Evolutionary conservation across 2,888 invertebrate genomes (phyloP), one percentile per base, ranked within the genome.

Genomic region (Amorpha juglandis): DNA sequence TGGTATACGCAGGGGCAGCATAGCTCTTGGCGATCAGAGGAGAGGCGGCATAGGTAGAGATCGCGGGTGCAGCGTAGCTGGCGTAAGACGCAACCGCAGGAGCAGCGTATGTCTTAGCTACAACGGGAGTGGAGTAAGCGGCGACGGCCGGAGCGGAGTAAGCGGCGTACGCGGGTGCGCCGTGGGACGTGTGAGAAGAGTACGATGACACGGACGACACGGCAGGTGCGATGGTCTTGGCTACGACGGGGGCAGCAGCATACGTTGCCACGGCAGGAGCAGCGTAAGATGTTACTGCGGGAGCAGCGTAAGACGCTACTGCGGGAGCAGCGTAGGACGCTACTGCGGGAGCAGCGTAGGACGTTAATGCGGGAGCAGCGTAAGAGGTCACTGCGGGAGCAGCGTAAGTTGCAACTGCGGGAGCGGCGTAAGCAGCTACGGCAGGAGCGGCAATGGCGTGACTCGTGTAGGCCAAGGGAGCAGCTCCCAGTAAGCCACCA

Each of bases 401-500:
- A 21, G 87, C 82, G 80, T 87, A 84, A 45, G 84, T 27, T 1
- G n/a, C n/a, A n/a, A n/a, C n/a, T n/a, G n/a, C n/a, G n/a, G n/a
- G n/a, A 80, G 67, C 77, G 88, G 85, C 42, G 83, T 78, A 33
- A 83, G 82, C 2, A 85, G 62, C 33, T 21, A 65, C 76, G 35
- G 88, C 88, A 63, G 89, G 89, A 12, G 88, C 86, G 55, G 88
- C 87, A 74, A 80, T 70, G 62, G 83, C 84, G 71, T 84, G 94
- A 85, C 78, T 89, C 84, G 87, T 94, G 88, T 89, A 95, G 74
- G 90, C 90, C 74, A 92, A 78, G 21, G 91, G 92, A 70, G 90
- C 92, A 62, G 89, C 90, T 67, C 88, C 91, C 66, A 86, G 81
- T 67, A 95, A 83, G 70, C 93, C 84, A 72, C 96, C 94, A 73